Evolutionary conservation across 2,113 vertebrate genomes (phyloP), one percentile per base, ranked within the genome.

Genomic region (Corapipo altera): DNA sequence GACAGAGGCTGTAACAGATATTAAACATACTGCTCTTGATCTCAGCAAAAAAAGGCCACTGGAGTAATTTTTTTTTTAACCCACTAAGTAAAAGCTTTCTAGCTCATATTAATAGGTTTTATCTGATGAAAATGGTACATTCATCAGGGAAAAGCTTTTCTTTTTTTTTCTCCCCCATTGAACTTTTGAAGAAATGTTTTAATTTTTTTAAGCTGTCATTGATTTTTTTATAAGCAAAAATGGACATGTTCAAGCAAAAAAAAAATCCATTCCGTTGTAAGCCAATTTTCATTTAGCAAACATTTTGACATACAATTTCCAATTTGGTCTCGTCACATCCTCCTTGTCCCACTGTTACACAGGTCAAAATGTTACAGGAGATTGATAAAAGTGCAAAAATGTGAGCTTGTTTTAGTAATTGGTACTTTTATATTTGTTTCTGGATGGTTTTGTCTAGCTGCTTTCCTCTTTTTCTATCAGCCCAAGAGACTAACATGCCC

Each of bases 161-260:
- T 81, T 84, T 91, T 91, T 91, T 89, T 92, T 80, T 61, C 65
- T 74, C 52, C 33, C 58, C 75, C 72, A 96, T 88, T 94, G 88
- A 91, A 96, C 80, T 94, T 94, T 95, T 22, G 16, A 96, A 88
- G 85, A 97, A 93, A 91, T 84, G 76, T 65, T 96, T 88, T 84
- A 90, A 80, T 94, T 93, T 95, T 95, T 96, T 93, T 81, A 91
- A 93, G 85, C 73, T 66, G 54, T 46, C 93, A 96, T 95, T 96
- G 96, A 95, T 94, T 96, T 96, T 93, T 90, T 84, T 72, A 57
- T 83, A 82, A 94, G 81, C 93, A 96, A 91, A 96, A 94, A 85
- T 51, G 87, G 91, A 85, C 84, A 94, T 87, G 84, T 95, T 88
- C 62, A 91, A 85, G 73, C 44, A 88, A 85, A 89, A 95, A 95